Evolutionary conservation across 1,140 invertebrate genomes (phyloP), one percentile per base, ranked within the genome.

Genomic region (Galendromus occidentalis): DNA sequence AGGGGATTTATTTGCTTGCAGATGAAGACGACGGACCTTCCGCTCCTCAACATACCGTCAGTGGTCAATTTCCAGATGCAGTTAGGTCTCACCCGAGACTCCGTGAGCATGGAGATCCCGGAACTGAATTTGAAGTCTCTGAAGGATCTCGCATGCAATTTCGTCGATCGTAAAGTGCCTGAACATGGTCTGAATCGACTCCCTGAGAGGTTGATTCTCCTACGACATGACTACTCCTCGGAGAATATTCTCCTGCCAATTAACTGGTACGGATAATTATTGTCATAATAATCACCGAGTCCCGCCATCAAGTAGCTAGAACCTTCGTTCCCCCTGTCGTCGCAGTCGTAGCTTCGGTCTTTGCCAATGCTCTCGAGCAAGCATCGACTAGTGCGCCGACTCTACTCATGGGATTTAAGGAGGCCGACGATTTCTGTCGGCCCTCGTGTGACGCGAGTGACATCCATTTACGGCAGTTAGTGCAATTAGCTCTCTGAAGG

Each of bases 111-210:
- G 47, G 86, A 91, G 65, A 79, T 82, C 66, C 82, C 83, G 69
- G 80, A 84, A 63, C 79, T 95, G 68, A 94, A 87, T 69, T 81
- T 97, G 51, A 87, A 88, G 74, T 83, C 85, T 66, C 81, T 97
- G 66, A 95, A 95, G 78, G 90, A 95, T 72, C 80, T 89, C 70
- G 91, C 91, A 45, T 91, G 88, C 77, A 86, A 91, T 72, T 97
- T 96, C 78, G 88, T 96, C 69, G 87, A 92, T 74, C 83, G 82
- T 69, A 94, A 94, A 82, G 87, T 89, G 76, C 89, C 91, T 42
- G 90, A 95, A 74, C 91, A 95, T 78, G 88, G 90, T 1, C 82
- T 96, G 66, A 92, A 85, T 75, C 83, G 85, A 70, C 78, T 95
- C 44, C 83, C 83, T 69, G 91, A 96, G 72, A 81, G 89, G 71